These are phyloP conservation scores for Conus betulinus DNA, from an alignment of 1,140 invertebrate species.

Conservation along the genomic window DNA sequence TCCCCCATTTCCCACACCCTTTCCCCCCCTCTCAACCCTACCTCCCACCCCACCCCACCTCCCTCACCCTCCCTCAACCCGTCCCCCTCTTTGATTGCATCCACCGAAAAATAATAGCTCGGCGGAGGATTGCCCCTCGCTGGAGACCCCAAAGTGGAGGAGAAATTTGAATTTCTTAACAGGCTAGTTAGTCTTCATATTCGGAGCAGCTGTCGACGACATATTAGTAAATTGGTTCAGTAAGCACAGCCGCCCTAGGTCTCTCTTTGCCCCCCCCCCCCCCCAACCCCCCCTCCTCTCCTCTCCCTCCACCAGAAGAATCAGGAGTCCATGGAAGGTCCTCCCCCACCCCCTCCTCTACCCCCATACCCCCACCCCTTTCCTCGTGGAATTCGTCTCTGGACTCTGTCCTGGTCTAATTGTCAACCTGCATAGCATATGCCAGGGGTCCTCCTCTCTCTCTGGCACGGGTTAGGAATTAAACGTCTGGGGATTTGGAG, in stretches of 20 bases:
- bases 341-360: no score
- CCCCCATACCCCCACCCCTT: no score
- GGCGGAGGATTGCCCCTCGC: background rate
- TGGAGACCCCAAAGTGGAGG: background rate
- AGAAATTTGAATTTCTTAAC: conserved; percentile 33
- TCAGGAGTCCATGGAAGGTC: no score
- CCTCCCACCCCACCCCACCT: background rate
- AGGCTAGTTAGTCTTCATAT: conserved; percentile 33
- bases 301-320: no score
- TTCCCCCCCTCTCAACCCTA: background rate
- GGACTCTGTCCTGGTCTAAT: conserved; percentile 21
- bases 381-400: conserved; percentile 7
- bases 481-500: background rate
- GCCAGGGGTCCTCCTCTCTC: background rate
- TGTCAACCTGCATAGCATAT: conserved; percentile 22
- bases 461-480: background rate
- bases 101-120: conserved; percentile 19
- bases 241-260: conserved; percentile 9
- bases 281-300: background rate
- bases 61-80: background rate
- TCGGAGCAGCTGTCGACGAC: conserved; percentile 18
- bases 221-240: conserved; percentile 15
- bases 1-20: background rate
- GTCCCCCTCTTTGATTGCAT: background rate
- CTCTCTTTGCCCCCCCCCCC: background rate